Percentiles rank a stretch among this genome's conserved stretches.
phyloP scores from a whole-genome alignment of 2,113 vertebrate genomes.

The Monarcha castaneiventris region DNA sequence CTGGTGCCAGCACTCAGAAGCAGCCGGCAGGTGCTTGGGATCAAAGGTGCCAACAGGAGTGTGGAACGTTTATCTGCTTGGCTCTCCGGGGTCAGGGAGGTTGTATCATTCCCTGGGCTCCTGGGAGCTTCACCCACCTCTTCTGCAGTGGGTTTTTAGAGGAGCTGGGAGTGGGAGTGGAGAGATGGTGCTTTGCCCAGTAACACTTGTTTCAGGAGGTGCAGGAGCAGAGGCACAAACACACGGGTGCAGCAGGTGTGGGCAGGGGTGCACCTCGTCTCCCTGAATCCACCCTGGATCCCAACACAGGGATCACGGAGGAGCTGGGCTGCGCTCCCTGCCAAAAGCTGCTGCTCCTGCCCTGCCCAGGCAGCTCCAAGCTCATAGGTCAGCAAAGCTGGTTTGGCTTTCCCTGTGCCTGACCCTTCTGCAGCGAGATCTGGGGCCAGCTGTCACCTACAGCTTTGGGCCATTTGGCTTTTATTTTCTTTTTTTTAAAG shows the following conservation, averaged over 20 bases:
- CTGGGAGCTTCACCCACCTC: accelerated
- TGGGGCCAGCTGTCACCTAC: neutral
- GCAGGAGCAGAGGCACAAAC: neutral
- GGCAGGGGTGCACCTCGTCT: neutral
- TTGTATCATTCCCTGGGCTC: neutral
- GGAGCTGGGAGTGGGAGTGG: accelerated
- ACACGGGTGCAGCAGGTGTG: too few species aligned
- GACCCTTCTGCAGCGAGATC: neutral
- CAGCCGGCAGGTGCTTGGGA: neutral
- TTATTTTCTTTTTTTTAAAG: neutral
- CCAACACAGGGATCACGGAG: too few species aligned
- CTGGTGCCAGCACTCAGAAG: accelerated
- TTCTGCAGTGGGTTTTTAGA: neutral
- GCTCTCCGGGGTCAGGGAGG: accelerated
- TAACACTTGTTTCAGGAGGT: accelerated
- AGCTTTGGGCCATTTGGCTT: neutral
- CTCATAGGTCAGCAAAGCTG: neutral
- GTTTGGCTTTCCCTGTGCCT: neutral
- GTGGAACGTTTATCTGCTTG: too few species aligned
- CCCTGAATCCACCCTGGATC: neutral
- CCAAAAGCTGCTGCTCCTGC: neutral
- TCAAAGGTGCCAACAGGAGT: neutral
- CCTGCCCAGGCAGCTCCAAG: neutral
- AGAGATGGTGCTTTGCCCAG: neutral
- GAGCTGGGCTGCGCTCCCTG: neutral